Percentiles rank a stretch among this genome's conserved stretches.
These are phyloP conservation scores for Ectropis crepuscularia DNA, from an alignment of 2,888 invertebrate species.

Conservation along the genomic window DNA sequence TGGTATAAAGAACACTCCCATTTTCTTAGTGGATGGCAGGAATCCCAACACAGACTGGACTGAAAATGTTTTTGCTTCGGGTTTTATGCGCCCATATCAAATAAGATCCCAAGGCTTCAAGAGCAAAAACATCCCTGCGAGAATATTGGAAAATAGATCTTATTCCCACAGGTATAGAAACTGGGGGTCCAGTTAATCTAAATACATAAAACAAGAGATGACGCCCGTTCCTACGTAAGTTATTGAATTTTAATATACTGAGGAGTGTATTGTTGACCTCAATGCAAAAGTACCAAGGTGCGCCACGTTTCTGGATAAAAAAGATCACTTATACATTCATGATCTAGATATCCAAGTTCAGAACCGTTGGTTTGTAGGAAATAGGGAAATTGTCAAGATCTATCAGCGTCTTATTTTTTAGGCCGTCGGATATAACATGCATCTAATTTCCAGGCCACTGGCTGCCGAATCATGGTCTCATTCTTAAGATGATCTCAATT, in stretches of 20 bases:
- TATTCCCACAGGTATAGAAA: conserved; percentile 54
- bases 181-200: conserved; percentile 46
- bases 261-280: conserved; percentile 29
- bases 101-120: conserved; percentile 51
- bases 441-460: conserved; percentile 9
- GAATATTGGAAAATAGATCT: conserved; percentile 51
- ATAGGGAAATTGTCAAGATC: not conserved
- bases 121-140: conserved; percentile 48
- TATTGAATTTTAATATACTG: conserved; percentile 69
- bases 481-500: conserved; percentile 7
- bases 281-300: conserved; percentile 22
- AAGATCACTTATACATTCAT: conserved; percentile 15
- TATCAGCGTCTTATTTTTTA: conserved; percentile 1
- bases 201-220: conserved; percentile 76
- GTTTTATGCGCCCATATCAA: conserved; percentile 70
- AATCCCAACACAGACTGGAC: conserved; percentile 61
- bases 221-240: conserved; percentile 66
- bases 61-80: conserved; percentile 54
- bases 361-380: not conserved
- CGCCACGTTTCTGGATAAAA: conserved; percentile 7
- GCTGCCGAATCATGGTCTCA: conserved; percentile 14
- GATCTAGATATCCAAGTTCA: conserved; percentile 19
- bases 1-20: conserved; percentile 69
- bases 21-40: conserved; percentile 49
- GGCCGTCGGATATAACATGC: not conserved